Evolutionary conservation across 2,113 vertebrate species (phyloP), one percentile per base, ranked within the genome.

Genomic region (Leptocoma aspasia): DNA sequence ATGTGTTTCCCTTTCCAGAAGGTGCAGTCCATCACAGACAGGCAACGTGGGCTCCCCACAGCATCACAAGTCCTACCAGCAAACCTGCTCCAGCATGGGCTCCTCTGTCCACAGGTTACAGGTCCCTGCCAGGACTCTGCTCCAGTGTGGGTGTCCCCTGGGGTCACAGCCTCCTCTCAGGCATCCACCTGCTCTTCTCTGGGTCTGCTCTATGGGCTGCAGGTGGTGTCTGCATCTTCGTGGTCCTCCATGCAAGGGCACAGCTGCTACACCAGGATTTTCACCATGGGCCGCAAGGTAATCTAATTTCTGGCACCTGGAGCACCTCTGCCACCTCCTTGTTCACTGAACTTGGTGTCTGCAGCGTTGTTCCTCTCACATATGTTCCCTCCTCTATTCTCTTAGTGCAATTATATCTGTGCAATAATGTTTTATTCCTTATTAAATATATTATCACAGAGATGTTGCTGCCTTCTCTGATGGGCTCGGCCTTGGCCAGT

Each of bases 121-220:
- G 23, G 16, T 33, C 20, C 39, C 39, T 45, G 20, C 5, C 53
- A n/a, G 53, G n/a, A 21, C 16, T 52, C 53, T 45, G 11, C 33
- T 60, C 13, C 37, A 53, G 15, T 0, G 0, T 33, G 39, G 3
- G 4, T 21, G 12, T n/a, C 13, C 24, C 13, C 56, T n/a, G 37
- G 28, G 5, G 8, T 30, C 53, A 68, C 11, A 72, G 78, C 13
- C n/a, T 45, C 12, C 39, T 45, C 11, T 45, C 53, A 57, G 33
- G 15, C 28, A 39, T 28, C 15, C 33, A 44, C 5, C 44, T 52
- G 15, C 27, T 57, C 10, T 44, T 2, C 6, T 28, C 13, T 45
- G 33, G 18, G 15, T 52, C 23, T 59, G 2, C 15, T 81, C 15
- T 13, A 3, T 10, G 16, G 28, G 13, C 17, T 60, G 16, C 13